Percentiles rank a stretch among this genome's conserved stretches.
Evolutionary conservation across 2,888 invertebrate species (phyloP).

Genomic region (Caenorhabditis afra): DNA sequence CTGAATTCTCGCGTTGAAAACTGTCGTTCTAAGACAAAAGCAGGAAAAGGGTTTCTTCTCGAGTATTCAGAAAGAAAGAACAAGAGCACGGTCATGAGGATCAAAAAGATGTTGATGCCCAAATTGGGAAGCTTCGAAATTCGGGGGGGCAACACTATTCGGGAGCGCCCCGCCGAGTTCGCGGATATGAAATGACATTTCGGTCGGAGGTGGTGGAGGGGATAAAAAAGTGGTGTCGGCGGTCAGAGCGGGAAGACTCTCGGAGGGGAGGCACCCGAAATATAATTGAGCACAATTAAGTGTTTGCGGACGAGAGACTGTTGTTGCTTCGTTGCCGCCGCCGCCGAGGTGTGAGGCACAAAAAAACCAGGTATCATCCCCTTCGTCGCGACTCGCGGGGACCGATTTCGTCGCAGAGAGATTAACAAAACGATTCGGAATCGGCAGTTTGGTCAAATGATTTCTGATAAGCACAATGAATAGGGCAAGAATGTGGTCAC

Average conservation of each 20-base stretch:
- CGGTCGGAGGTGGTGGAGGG: constrained; percentile 14
- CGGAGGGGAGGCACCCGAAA: constrained; percentile 41
- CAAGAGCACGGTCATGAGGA: constrained; percentile 14
- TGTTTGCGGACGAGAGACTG: constrained; percentile 40
- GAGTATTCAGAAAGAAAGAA: background rate
- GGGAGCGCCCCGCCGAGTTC: constrained; percentile 27
- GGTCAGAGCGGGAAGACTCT: background rate
- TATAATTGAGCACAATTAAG: constrained; percentile 55
- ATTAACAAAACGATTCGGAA: constrained; percentile 34
- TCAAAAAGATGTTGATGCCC: constrained; percentile 41
- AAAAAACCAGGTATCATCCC: constrained; percentile 52
- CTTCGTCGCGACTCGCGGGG: constrained; percentile 15
- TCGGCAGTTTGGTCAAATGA: constrained; percentile 28
- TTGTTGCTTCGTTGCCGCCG: constrained; percentile 21
- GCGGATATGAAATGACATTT: constrained; percentile 53
- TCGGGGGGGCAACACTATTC: constrained; percentile 38
- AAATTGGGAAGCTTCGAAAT: constrained; percentile 19
- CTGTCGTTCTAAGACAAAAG: no score
- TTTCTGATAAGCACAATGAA: constrained; percentile 7
- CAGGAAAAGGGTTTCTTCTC: no score
- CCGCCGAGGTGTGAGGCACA: constrained; percentile 48
- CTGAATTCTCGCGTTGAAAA: no score
- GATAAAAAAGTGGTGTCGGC: constrained; percentile 41
- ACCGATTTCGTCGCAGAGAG: constrained; percentile 30
- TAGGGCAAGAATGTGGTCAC: background rate